Evolutionary conservation across 2,797 vertebrate species (phyloP).

Genomic region (Phalloptychus januarius): DNA sequence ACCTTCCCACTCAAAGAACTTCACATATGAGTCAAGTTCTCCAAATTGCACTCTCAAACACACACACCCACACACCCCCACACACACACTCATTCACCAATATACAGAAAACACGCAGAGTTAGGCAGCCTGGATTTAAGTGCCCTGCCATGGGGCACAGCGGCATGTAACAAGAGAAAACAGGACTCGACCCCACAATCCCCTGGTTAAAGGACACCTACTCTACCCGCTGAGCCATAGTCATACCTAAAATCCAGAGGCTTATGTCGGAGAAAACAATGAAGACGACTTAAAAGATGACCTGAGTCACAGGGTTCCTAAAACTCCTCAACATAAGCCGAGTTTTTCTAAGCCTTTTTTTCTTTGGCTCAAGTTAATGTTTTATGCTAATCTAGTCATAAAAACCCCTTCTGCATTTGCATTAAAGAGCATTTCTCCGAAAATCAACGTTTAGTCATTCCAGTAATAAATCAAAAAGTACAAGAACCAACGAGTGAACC

Average conservation of each 20-base stretch:
- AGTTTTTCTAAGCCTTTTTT: neutral
- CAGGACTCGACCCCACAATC: too few relatives aligned
- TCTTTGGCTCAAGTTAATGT: neutral
- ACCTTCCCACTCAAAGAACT: neutral
- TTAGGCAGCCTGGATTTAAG: neutral
- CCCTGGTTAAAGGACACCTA: too few relatives aligned
- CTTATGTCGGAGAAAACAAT: neutral
- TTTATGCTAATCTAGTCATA: constrained; percentile 26
- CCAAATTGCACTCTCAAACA: neutral
- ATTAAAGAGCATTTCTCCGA: constrained; percentile 37
- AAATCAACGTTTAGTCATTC: constrained; percentile 20
- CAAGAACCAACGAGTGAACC: constrained; percentile 29
- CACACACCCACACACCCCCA: neutral
- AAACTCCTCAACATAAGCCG: neutral
- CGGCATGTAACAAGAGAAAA: neutral
- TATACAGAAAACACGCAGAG: neutral
- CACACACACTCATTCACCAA: neutral
- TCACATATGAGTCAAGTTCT: neutral
- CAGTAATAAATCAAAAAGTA: constrained; percentile 36
- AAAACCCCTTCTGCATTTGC: constrained; percentile 25
- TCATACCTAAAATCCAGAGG: constrained; percentile 2
- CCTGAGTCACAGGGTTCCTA: neutral
- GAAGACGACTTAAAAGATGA: neutral
- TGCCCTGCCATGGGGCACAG: neutral
- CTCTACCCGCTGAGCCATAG: too few relatives aligned